Percentiles rank a stretch among this genome's conserved stretches.
Conservation (phyloP, 2,113 vertebrate genomes). For the Sialia sialis region DNA sequence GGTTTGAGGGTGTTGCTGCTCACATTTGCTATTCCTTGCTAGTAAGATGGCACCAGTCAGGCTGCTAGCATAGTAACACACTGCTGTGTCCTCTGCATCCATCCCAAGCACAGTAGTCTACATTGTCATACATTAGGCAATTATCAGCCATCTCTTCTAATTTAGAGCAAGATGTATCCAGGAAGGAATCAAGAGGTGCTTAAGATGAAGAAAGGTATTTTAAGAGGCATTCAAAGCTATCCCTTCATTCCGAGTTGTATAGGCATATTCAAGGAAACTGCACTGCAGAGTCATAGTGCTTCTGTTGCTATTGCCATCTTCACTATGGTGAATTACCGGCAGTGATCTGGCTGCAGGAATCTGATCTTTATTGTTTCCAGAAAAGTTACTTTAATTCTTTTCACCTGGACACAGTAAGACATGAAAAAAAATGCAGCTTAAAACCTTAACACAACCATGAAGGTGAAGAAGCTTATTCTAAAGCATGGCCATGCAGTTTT, state of each 20-base stretch:
- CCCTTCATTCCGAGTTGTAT: not conserved
- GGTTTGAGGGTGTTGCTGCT: not conserved
- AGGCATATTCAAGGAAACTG: not conserved
- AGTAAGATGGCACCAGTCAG: not conserved
- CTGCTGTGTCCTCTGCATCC: not conserved
- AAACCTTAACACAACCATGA: not conserved
- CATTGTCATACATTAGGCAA: not conserved
- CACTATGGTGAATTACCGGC: not conserved
- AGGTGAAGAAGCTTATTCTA: conserved; percentile 2
- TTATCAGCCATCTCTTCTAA: not conserved
- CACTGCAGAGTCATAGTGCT: not conserved
- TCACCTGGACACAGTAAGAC: not conserved
- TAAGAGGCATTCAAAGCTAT: not conserved
- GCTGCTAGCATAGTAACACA: not conserved
- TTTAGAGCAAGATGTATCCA: not conserved
- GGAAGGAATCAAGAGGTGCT: not conserved
- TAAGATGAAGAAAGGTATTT: not conserved
- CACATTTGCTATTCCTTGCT: not conserved
- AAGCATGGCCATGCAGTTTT: not conserved
- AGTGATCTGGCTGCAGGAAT: not conserved
- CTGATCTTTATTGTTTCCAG: not conserved
- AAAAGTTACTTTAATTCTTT: not conserved
- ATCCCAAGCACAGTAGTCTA: not conserved
- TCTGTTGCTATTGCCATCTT: not conserved
- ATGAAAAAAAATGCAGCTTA: not conserved